Evolutionary conservation across 2,797 vertebrate genomes (phyloP).

Genomic region (Urocyon cinereoargenteus): DNA sequence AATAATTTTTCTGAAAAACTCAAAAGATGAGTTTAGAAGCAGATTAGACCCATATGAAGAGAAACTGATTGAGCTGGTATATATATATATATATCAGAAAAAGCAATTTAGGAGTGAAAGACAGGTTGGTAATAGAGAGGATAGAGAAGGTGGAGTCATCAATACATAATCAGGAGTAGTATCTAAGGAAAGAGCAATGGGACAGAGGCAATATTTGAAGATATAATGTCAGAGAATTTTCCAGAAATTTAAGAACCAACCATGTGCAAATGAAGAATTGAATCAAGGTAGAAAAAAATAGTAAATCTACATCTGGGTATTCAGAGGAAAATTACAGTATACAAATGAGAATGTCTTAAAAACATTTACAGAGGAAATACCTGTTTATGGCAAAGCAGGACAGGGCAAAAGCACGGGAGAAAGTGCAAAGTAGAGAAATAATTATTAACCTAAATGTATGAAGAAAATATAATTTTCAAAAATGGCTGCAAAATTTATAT

Average conservation of each 20-base stretch:
- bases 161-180: neutral
- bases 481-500: neutral
- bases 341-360: neutral
- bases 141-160: neutral
- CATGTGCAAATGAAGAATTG: neutral
- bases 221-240: neutral
- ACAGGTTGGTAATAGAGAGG: neutral
- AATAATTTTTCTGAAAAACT: neutral
- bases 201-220: neutral
- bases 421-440: neutral
- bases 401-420: neutral
- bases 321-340: neutral
- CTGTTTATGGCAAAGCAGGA: neutral
- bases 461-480: neutral
- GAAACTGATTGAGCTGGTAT: neutral
- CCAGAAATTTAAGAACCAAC: neutral
- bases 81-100: neutral
- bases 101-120: neutral
- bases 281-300: neutral
- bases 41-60: neutral
- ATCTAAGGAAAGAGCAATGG: neutral
- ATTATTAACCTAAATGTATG: neutral
- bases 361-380: neutral
- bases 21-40: neutral
- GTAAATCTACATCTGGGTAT: neutral